These are phyloP conservation scores for Melanogrammus aeglefinus DNA, from an alignment of 2,797 vertebrate species.

Conservation along the genomic window DNA sequence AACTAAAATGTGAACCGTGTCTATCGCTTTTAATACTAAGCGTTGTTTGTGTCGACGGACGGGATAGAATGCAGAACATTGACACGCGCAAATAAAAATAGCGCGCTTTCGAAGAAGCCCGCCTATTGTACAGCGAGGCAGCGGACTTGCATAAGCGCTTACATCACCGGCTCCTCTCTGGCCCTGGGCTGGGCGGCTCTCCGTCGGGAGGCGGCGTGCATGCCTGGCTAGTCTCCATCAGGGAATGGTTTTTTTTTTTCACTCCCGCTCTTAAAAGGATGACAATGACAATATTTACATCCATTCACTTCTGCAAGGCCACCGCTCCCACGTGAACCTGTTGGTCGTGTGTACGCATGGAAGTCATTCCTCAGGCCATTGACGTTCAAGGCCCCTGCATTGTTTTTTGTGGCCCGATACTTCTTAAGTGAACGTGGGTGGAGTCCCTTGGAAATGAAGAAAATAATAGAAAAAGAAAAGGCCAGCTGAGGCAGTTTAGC, in stretches of 20 bases:
- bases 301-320: neutral
- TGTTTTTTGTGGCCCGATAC: neutral
- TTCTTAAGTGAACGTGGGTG: no score
- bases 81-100: neutral
- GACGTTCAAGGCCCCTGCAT: neutral
- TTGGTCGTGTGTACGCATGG: neutral
- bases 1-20: no score
- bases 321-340: no score
- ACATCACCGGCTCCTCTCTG: constrained; percentile 58
- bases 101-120: neutral
- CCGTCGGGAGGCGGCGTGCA: constrained; percentile 40
- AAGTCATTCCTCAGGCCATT: neutral
- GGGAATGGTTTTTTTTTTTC: neutral
- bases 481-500: constrained; percentile 19
- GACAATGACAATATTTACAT: neutral
- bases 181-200: constrained; percentile 39
- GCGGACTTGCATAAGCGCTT: constrained; percentile 66
- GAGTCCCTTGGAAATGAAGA: neutral
- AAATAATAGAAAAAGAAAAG: neutral
- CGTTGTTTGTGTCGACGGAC: no score
- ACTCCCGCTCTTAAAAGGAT: neutral
- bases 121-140: constrained; percentile 6
- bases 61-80: neutral
- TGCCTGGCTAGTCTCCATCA: constrained; percentile 14
- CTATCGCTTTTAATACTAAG: no score